Evolutionary conservation across 2,113 vertebrate species (phyloP), one percentile per base, ranked within the genome.

Genomic region (Rhabdomys dilectus): DNA sequence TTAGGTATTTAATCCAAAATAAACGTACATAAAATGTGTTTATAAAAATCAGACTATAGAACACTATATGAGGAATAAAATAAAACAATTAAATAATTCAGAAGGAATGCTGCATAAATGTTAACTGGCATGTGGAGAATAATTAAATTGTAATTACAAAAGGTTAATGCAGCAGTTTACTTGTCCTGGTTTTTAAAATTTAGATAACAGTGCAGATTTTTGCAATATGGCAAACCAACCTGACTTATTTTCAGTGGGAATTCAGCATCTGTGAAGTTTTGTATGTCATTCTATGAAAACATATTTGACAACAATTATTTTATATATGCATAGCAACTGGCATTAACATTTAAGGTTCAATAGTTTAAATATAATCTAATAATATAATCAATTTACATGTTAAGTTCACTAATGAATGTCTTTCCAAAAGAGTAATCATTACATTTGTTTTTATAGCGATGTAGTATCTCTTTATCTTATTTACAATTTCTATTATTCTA

Each of bases 121-220:
- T 91, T 95, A 98, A 94, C 60, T 96, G 70, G 26, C 88, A 31
- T 94, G n/a, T 89, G 81, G 95, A 97, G 95, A 96, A 95, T 94
- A 98, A 98, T 97, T 97, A 95, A 97, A 97, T 42, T 78, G 77
- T 82, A 91, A 91, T 97, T 98, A 42, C 70, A 89, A 98, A 98
- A 98, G 97, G 96, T 97, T 97, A 97, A 95, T 94, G 62, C 58
- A 96, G 81, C 86, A 80, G 96, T 98, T 97, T 96, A 93, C 96
- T 92, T 97, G 76, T 95, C 64, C 93, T 96, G 91, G 95, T 97
- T 96, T 96, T 97, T 96, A 90, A 96, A 92, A 96, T 97, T 97
- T 96, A 96, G 87, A 90, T 92, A 95, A 94, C 88, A 92, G 58
- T 80, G 36, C 58, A 81, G 86, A 92, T 73, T 96, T 97, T 95